phyloP scores from a whole-genome alignment of 2,113 vertebrate genomes.

The Pseudolaguvia tuberculata region DNA sequence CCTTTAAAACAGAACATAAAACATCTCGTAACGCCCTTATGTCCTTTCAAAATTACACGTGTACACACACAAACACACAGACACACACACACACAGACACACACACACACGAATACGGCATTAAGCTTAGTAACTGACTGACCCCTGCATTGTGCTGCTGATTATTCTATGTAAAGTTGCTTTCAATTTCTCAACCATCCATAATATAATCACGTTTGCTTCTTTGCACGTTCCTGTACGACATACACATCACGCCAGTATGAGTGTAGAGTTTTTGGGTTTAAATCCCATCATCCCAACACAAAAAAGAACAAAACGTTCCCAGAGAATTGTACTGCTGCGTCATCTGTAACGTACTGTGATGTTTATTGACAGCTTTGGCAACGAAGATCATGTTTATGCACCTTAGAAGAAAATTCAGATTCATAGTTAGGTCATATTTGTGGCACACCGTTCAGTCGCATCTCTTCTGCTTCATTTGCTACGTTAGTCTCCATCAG shows the following conservation, averaged over 20 bases:
- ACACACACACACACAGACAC: no score
- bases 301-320: conserved; percentile 28
- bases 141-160: conserved; percentile 5
- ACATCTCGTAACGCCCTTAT: conserved; percentile 10
- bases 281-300: not conserved
- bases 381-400: conserved; percentile 62
- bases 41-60: conserved; percentile 29
- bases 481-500: conserved; percentile 30
- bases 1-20: conserved; percentile 23
- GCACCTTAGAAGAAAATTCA: conserved; percentile 67
- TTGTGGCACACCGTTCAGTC: conserved; percentile 38
- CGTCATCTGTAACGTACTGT: conserved; percentile 13
- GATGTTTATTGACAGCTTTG: conserved; percentile 58
- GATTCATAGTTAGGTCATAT: conserved; percentile 52
- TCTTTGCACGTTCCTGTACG: not conserved
- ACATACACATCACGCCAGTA: not conserved
- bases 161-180: conserved; percentile 4
- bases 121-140: not conserved
- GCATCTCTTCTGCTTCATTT: not conserved
- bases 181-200: conserved; percentile 6
- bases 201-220: conserved; percentile 4
- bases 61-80: conserved; percentile 14
- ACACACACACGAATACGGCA: not conserved
- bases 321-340: conserved; percentile 35
- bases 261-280: no score